Base-by-base conservation (phyloP, 2,797 vertebrate species). In the Galagoides demidoff region DNA sequence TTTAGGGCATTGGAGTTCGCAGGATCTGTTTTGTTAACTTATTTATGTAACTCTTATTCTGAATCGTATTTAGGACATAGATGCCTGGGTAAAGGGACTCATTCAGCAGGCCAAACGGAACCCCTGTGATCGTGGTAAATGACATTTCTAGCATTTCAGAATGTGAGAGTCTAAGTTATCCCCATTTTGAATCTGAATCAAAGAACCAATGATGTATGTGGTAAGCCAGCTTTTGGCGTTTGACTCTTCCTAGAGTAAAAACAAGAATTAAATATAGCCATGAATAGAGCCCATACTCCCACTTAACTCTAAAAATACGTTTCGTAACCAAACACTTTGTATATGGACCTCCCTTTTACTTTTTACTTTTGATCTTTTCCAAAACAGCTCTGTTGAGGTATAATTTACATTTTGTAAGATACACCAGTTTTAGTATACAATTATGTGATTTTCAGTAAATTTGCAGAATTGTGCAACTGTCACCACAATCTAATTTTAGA, bases 121-220 rank as follows among this genome's bases (percentile, higher is more conserved):
- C n/a, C 25, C 49, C 68, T 74, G 61, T 64, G 86, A 87, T 87
- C 23, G 5, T 7, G 19, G 1, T 37, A 78, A 81, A 82, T 85
- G 93, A 83, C 70, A 55, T 77, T 39, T 76, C n/a, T 77, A 63
- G 23, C 77, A 52, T 85, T 76, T n/a, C 12, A 34, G 78, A 93
- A 61, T n/a, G 31, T 92, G 90, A 66, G 57, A 37, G 43, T 12
- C 92, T 25, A 66, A 3, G n/a, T 61, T 59, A 16, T 66, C 82
- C 70, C 4, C 49, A 17, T 82, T 97, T 79, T 37, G 74, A 89
- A 96, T 87, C 19, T 16, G 13, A 93, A 57, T 90, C 74, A 86
- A n/a, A 70, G 76, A 95, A 61, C 61, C 1, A 23, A 29, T 89
- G 55, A 90, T 88, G 76, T 52, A 63, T 9, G 5, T 3, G 20